Evolutionary conservation across 1,140 invertebrate genomes (phyloP), one percentile per base, ranked within the genome.

Genomic region (Drosophila prosaltans): DNA sequence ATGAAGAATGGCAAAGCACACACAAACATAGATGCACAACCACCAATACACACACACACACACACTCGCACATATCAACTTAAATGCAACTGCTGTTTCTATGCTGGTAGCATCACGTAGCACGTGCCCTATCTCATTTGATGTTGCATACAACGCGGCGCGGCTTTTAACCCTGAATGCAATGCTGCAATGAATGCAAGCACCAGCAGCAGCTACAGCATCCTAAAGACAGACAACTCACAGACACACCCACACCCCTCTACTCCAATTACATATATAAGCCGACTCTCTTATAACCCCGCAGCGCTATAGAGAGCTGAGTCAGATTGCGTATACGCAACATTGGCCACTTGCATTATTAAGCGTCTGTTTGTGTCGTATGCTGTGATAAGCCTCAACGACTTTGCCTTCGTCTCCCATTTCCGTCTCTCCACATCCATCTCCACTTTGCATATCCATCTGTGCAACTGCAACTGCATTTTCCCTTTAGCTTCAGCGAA

Each of bases 91-190:
- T 69, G 57, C 68, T 78, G 41, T 68, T 77, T 77, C 69, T 66
- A 68, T 78, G 36, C 62, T 62, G 41, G 1, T 51, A 8, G 30
- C 62, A 66, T 74, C 67, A 74, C 72, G 73, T 36, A 59, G 74
- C 73, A 77, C 76, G 74, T 88, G 84, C 80, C 57, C 84, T 88
- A 88, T 88, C 84, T 80, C 58, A 65, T 66, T 69, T 57, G 45
- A 57, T 43, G 67, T 70, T 82, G 82, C 82, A 86, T 79, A 64
- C 79, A 81, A 75, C 39, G 80, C 67, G 36, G 43, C 45, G 54
- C 73, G 73, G 76, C 83, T 88, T 86, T 78, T 86, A 86, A 88
- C 83, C 83, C 83, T 86, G 83, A 86, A 86, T 86, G 80, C 84
- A 80, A 36, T 28, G 64, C 63, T 76, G 74, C 73, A 41, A 86